phyloP scores from a whole-genome alignment of 2,888 invertebrate species.

The Ceratothoa steindachneri region DNA sequence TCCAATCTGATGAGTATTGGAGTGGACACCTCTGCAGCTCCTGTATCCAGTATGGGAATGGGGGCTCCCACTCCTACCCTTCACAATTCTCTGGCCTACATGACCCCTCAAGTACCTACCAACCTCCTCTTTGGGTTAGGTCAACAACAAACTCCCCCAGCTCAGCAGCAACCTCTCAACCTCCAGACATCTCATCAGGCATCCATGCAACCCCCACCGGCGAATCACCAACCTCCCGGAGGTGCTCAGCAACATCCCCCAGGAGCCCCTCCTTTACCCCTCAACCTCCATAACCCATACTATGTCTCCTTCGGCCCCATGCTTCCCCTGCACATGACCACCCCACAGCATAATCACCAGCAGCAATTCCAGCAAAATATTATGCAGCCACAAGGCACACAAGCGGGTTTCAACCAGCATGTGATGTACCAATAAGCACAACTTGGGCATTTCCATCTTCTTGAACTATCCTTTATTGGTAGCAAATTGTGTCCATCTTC shows the following conservation, averaged over 20 bases:
- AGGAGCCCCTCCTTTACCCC: conserved; percentile 32
- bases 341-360: conserved; percentile 40
- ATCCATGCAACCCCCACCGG: background rate
- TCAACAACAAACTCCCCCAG: conserved; percentile 30
- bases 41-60: conserved; percentile 30
- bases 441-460: background rate
- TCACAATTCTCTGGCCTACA: conserved; percentile 39
- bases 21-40: conserved; percentile 19
- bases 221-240: conserved; percentile 23
- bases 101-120: conserved; percentile 37
- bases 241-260: conserved; percentile 14
- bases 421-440: conserved; percentile 8
- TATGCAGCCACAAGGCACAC: conserved; percentile 26
- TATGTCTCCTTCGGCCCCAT: conserved; percentile 43
- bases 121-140: conserved; percentile 37
- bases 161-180: conserved; percentile 39
- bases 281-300: conserved; percentile 37
- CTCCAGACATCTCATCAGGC: conserved; percentile 41
- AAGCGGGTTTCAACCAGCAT: conserved; percentile 2
- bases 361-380: conserved; percentile 45
- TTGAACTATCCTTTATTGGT: background rate
- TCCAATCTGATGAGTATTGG: conserved; percentile 34
- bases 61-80: conserved; percentile 30
- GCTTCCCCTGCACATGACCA: conserved; percentile 42
- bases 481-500: background rate